Base-by-base conservation (phyloP, 2,113 vertebrate genomes). In the Nibea albiflora region DNA sequence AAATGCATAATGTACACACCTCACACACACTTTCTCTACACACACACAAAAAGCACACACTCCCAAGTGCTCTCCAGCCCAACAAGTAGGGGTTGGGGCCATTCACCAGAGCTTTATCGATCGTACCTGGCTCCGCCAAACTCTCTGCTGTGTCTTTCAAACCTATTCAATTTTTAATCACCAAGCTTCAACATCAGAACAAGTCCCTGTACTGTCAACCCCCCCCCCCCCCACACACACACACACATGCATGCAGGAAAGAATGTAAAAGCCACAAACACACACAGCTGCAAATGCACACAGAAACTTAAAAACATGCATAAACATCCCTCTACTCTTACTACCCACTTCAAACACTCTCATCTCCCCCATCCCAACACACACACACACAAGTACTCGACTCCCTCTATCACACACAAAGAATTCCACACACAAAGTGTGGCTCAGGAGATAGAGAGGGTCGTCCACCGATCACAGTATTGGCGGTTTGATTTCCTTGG, bases 141-240 rank as follows among this genome's bases (percentile, higher is more conserved):
- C 87, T 91, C 91, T 92, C 89, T 62, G 72, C 81, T 85, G 74
- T 92, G 92, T 94, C 93, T 93, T 93, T 95, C 91, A 94, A 88
- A 87, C 88, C 86, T 80, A 93, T 92, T 95, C 92, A 94, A 95
- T 94, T 93, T 95, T 94, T 95, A 94, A 95, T 94, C 91, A 93
- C 85, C 84, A 83, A 39, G 83, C 84, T 89, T 86, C 80, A 89
- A 86, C 89, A 91, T 91, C 84, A 85, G 83, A 91, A 90, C 91
- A 87, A 86, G 84, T 83, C 63, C 71, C 74, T 81, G 70, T 35
- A 49, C 81, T 76, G 78, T 61, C 80, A 56, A 14, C 68, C 42
- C 60, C 79, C n/a, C n/a, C 77, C 68, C 61, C 56, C 72, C 42
- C 73, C 63, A 66, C 64, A 67, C 47, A 47, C 8, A 20, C 20